These are phyloP conservation scores for Leptogaster cylindrica DNA, from an alignment of 2,888 invertebrate genomes.

Conservation along the genomic window DNA sequence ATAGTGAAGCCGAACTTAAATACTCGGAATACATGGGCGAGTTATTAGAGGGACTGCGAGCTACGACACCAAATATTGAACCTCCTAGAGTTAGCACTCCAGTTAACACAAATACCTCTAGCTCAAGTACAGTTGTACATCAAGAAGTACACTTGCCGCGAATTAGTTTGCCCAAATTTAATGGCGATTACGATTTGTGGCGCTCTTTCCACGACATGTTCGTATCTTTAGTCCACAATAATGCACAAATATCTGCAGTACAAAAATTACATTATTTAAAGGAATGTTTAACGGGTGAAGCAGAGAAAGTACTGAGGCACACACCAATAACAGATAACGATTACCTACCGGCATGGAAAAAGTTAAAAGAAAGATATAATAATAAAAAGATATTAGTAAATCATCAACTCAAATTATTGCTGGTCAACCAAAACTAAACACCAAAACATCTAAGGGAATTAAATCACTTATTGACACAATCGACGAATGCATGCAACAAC, in stretches of 20 bases:
- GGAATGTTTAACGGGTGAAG: slow-evolving; percentile 14
- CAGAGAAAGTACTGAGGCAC: slow-evolving; percentile 23
- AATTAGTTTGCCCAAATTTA: background rate
- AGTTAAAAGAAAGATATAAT: slow-evolving; percentile 37
- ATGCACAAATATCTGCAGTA: slow-evolving; percentile 9
- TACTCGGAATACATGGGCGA: background rate
- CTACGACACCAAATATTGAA: background rate
- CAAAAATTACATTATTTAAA: slow-evolving; percentile 29
- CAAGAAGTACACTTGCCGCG: background rate
- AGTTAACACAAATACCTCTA: background rate
- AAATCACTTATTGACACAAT: slow-evolving; percentile 41
- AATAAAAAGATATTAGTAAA: slow-evolving; percentile 42
- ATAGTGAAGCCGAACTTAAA: background rate
- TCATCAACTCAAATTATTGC: slow-evolving; percentile 28
- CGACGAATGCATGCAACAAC: background rate
- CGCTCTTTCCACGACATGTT: slow-evolving; percentile 2
- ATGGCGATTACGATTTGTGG: slow-evolving; percentile 40
- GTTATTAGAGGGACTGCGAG: background rate
- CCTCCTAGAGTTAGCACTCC: background rate
- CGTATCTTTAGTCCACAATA: background rate
- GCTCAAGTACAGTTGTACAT: background rate
- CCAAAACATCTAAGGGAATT: slow-evolving; percentile 16
- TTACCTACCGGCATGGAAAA: slow-evolving; percentile 37
- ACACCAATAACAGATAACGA: slow-evolving; percentile 30
- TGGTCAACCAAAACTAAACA: background rate